Percentiles rank a stretch among this genome's conserved stretches.
phyloP scores from a whole-genome alignment of 2,888 invertebrate species.

The Thecocarcelia acutangulata region DNA sequence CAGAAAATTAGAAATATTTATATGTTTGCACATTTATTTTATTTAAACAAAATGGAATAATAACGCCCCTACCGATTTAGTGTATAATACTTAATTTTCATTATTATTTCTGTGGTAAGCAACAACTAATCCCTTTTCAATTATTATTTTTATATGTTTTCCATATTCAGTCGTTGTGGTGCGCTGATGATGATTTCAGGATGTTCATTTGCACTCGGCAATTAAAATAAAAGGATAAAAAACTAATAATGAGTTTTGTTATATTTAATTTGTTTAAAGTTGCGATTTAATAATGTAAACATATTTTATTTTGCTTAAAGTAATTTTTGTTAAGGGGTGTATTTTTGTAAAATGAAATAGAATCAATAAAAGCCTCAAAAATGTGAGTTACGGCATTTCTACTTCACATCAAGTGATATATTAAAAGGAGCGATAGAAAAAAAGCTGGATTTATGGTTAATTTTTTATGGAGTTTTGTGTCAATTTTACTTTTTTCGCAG shows the following conservation, averaged over 20 bases:
- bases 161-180: conserved; percentile 32
- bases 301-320: conserved; percentile 9
- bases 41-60: background rate
- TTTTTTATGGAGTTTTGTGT: too few relatives aligned
- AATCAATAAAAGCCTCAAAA: too few relatives aligned
- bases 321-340: too few relatives aligned
- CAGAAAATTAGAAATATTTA: conserved; percentile 39
- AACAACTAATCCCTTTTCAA: conserved; percentile 55
- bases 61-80: conserved; percentile 28
- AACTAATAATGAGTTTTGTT: conserved; percentile 33
- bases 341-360: too few relatives aligned
- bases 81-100: conserved; percentile 45
- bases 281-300: conserved; percentile 45
- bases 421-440: too few relatives aligned
- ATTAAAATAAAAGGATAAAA: conserved; percentile 17
- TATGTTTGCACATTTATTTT: conserved; percentile 16
- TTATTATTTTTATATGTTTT: conserved; percentile 50
- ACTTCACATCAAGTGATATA: too few relatives aligned
- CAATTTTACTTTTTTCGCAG: too few relatives aligned
- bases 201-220: conserved; percentile 14
- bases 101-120: conserved; percentile 53
- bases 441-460: too few relatives aligned
- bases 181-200: background rate
- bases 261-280: conserved; percentile 43
- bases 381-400: too few relatives aligned